Evolutionary conservation across 2,797 vertebrate genomes (phyloP).

Genomic region (Hydrolagus colliei): DNA sequence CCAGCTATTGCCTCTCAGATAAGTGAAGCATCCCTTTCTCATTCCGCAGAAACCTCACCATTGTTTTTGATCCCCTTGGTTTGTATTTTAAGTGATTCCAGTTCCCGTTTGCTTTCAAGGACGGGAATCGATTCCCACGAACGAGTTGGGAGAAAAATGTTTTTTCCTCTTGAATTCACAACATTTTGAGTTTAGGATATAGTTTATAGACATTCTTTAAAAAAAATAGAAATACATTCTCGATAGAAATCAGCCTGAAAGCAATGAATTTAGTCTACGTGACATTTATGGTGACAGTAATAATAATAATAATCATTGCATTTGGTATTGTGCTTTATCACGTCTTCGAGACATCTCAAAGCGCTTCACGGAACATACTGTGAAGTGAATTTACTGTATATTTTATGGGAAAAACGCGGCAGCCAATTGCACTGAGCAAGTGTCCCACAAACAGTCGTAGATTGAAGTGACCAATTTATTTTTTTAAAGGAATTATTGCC

Average conservation of each 20-base stretch:
- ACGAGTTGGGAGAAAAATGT: background rate
- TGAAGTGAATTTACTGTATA: too few species aligned
- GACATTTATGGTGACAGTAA: background rate
- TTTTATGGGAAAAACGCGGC: too few species aligned
- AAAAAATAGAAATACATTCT: background rate
- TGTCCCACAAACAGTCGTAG: too few species aligned
- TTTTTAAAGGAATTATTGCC: too few species aligned
- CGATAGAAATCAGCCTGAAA: background rate
- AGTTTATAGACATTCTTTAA: background rate
- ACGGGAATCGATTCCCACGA: constrained; percentile 1
- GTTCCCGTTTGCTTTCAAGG: background rate
- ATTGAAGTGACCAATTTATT: too few species aligned
- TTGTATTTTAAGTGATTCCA: constrained; percentile 2
- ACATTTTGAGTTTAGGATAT: background rate
- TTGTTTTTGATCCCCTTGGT: background rate
- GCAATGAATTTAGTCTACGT: background rate
- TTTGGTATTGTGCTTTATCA: too few species aligned
- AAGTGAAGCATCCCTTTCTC: background rate
- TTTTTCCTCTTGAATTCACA: background rate
- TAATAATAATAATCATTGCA: background rate
- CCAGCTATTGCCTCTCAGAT: background rate
- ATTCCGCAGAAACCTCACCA: background rate
- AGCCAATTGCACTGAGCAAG: too few species aligned
- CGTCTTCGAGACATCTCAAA: too few species aligned
- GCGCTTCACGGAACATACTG: too few species aligned